Conservation (phyloP, 2,113 vertebrate genomes). For the Colossoma macropomum region DNA sequence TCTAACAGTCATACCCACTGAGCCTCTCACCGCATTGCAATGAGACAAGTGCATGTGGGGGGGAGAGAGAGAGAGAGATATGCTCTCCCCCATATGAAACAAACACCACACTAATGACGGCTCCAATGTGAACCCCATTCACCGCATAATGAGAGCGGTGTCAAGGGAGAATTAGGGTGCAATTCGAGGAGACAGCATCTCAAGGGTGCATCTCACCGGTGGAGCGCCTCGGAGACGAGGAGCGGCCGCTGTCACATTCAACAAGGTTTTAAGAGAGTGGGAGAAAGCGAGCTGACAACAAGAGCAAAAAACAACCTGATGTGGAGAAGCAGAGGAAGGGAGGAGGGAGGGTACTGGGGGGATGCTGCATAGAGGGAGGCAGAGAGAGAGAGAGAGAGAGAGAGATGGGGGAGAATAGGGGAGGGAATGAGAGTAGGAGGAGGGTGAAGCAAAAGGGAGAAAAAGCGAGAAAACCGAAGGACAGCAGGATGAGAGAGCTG, state of each 20-base stretch:
- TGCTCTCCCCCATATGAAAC: not conserved
- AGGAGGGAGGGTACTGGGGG: slow-evolving; percentile 9
- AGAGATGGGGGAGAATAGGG: slow-evolving; percentile 13
- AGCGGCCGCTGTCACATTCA: slow-evolving; percentile 24
- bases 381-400: slow-evolving; percentile 24
- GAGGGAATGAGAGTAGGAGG: slow-evolving; percentile 41
- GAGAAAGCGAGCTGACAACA: slow-evolving; percentile 31
- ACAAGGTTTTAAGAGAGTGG: slow-evolving; percentile 25
- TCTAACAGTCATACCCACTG: not conserved
- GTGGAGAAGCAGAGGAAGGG: slow-evolving; percentile 21
- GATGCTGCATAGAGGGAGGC: slow-evolving; percentile 43
- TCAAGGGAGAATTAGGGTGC: not conserved
- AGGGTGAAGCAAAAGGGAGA: slow-evolving; percentile 28
- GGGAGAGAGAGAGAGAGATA: not conserved
- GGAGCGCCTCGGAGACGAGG: not conserved
- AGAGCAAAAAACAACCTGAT: slow-evolving; percentile 42
- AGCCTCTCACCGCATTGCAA: not conserved
- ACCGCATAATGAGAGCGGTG: not conserved
- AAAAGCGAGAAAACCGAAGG: slow-evolving; percentile 23
- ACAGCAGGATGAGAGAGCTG: slow-evolving; percentile 9
- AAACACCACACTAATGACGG: not conserved
- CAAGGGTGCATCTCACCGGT: not conserved
- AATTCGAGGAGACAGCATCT: not conserved
- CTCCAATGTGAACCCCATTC: not conserved
- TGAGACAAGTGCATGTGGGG: not conserved